Evolutionary conservation across 2,888 invertebrate genomes (phyloP).

Genomic region (Trichacis sp.): DNA sequence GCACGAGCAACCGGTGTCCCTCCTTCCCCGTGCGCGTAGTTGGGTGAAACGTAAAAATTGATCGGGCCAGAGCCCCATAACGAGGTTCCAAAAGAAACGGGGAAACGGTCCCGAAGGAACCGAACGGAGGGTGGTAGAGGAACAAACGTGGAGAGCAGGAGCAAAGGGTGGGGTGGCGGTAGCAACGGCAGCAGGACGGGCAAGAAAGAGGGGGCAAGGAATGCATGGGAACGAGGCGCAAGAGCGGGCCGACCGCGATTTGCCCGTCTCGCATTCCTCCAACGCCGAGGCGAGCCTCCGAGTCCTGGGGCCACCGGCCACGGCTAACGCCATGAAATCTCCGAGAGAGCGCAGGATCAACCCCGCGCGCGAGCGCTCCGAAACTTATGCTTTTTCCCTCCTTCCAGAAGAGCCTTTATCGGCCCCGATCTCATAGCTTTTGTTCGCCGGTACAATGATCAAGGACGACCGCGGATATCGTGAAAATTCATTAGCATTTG

Average conservation of each 20-base stretch:
- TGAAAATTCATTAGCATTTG: slow-evolving; percentile 4
- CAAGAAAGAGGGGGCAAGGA: slow-evolving; percentile 48
- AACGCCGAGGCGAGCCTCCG: slow-evolving; percentile 57
- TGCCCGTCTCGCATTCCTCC: slow-evolving; percentile 68
- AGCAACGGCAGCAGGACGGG: slow-evolving; percentile 40
- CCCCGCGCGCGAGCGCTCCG: slow-evolving; percentile 28
- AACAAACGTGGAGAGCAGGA: slow-evolving; percentile 28
- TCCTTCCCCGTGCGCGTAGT: slow-evolving; percentile 15
- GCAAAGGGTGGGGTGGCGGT: slow-evolving; percentile 41
- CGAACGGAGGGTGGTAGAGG: slow-evolving; percentile 36
- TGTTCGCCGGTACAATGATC: background rate
- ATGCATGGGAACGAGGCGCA: slow-evolving; percentile 64
- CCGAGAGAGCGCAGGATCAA: slow-evolving; percentile 58
- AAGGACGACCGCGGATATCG: slow-evolving; percentile 1
- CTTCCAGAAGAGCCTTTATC: background rate
- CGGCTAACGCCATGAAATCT: slow-evolving; percentile 60
- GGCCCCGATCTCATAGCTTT: background rate
- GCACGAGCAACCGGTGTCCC: slow-evolving; percentile 23
- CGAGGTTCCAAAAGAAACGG: slow-evolving; percentile 45
- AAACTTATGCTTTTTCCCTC: background rate
- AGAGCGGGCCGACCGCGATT: slow-evolving; percentile 68
- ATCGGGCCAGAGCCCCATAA: slow-evolving; percentile 38
- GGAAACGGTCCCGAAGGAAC: slow-evolving; percentile 46
- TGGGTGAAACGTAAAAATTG: slow-evolving; percentile 36
- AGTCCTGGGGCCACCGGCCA: slow-evolving; percentile 65